These are phyloP conservation scores for Cyclopterus lumpus DNA, from an alignment of 2,797 vertebrate species.

Conservation along the genomic window DNA sequence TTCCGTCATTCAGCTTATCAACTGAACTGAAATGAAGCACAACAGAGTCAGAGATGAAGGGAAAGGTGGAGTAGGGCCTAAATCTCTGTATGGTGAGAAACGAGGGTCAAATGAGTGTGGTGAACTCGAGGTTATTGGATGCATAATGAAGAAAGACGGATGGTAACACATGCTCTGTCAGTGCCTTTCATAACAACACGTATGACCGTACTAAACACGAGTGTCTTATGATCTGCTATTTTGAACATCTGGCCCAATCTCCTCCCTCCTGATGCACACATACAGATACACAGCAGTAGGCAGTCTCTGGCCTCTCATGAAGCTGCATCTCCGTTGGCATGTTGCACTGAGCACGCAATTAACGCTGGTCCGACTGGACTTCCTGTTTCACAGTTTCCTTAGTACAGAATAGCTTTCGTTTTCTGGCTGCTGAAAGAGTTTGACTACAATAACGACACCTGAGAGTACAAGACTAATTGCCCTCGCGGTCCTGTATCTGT, in stretches of 20 bases:
- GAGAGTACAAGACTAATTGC: slow-evolving; percentile 4
- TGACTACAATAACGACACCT: background rate
- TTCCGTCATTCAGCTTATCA: slow-evolving; percentile 8
- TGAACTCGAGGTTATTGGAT: slow-evolving; percentile 24
- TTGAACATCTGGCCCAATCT: background rate
- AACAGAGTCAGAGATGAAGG: slow-evolving; percentile 11
- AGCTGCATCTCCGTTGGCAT: background rate
- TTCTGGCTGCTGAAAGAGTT: background rate
- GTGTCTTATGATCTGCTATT: background rate
- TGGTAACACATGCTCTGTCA: background rate
- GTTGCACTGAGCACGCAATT: background rate
- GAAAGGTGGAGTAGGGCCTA: slow-evolving; percentile 10
- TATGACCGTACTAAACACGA: background rate
- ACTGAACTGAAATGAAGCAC: slow-evolving; percentile 6
- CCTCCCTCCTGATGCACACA: background rate
- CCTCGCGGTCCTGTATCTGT: background rate
- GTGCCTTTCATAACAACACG: background rate
- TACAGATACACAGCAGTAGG: background rate
- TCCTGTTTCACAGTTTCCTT: background rate
- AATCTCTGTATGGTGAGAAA: slow-evolving; percentile 3
- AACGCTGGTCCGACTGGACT: background rate
- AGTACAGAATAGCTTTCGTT: background rate
- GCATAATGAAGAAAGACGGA: slow-evolving; percentile 8
- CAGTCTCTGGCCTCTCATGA: background rate
- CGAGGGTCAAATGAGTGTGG: background rate